Evolutionary conservation across 2,797 vertebrate genomes (phyloP).

Genomic region (Megaceryle alcyon): DNA sequence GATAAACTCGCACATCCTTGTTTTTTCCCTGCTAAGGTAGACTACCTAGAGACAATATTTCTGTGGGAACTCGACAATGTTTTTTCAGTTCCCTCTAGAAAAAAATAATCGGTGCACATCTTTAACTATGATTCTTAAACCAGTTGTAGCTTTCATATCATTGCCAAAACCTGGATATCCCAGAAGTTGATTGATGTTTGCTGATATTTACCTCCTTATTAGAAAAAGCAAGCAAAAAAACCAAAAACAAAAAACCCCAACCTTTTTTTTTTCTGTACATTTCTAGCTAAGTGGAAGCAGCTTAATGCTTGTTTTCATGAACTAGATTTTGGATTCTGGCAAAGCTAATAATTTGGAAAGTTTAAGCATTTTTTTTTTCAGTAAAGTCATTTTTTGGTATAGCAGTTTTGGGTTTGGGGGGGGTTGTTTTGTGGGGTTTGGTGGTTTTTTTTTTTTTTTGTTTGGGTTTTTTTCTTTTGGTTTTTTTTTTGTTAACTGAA

Average conservation of each 20-base stretch:
- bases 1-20: background rate
- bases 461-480: no score
- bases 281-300: background rate
- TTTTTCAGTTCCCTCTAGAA: background rate
- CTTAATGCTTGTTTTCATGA: background rate
- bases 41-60: background rate
- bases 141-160: background rate
- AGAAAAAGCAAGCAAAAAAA: background rate
- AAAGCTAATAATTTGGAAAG: background rate
- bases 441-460: no score
- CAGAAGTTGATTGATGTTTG: background rate
- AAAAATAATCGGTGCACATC: background rate
- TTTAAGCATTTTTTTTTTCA: background rate
- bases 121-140: background rate
- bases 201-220: background rate
- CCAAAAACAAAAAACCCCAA: no score
- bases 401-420: background rate
- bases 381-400: background rate
- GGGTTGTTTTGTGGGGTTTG: no score
- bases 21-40: background rate
- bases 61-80: background rate
- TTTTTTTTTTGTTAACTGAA: background rate
- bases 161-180: background rate
- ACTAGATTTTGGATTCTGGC: background rate
- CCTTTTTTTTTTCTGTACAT: background rate